Evolutionary conservation across 2,888 invertebrate genomes (phyloP).

Genomic region (Odontomyia ornata): DNA sequence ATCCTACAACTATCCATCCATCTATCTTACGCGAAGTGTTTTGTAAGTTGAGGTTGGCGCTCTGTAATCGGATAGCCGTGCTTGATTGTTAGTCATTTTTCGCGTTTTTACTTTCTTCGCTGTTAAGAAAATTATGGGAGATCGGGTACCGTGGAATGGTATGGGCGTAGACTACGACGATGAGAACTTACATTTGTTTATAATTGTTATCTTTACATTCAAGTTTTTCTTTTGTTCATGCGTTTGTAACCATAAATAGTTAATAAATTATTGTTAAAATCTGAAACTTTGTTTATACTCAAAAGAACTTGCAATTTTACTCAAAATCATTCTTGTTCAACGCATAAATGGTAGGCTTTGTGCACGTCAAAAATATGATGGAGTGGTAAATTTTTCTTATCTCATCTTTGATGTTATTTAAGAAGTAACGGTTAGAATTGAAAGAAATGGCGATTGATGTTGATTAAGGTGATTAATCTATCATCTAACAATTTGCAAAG

Average conservation of each 20-base stretch:
- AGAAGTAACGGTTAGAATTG: too few species aligned
- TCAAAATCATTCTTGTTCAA: too few species aligned
- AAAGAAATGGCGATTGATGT: too few species aligned
- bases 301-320: too few species aligned
- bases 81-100: slow-evolving; percentile 13
- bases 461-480: too few species aligned
- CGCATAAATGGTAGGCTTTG: too few species aligned
- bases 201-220: neutral
- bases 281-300: neutral
- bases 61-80: slow-evolving; percentile 38
- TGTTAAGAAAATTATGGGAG: neutral
- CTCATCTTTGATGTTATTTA: too few species aligned
- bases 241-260: neutral
- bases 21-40: slow-evolving; percentile 2
- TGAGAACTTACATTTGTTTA: neutral
- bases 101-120: slow-evolving; percentile 33
- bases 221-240: neutral
- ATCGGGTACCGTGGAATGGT: neutral
- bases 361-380: too few species aligned
- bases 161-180: slow-evolving; percentile 19
- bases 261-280: neutral
- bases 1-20: neutral
- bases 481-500: too few species aligned
- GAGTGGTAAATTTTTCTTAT: too few species aligned
- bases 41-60: neutral